Evolutionary conservation across 1,140 invertebrate species (phyloP).

Genomic region (Temnothorax nylanderi): DNA sequence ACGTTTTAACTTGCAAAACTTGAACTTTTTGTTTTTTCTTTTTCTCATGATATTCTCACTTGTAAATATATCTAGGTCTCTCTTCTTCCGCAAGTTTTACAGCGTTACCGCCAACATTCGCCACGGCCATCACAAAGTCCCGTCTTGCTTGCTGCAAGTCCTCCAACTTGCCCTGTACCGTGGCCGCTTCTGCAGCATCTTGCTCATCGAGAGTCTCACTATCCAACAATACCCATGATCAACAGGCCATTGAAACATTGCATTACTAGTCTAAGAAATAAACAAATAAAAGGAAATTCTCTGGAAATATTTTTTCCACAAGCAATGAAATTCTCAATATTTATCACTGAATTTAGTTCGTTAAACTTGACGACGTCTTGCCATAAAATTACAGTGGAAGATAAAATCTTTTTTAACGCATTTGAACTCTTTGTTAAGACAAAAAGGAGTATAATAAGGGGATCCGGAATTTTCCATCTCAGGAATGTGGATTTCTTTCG

Average conservation of each 20-base stretch:
- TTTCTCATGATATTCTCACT: background rate
- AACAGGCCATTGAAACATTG: background rate
- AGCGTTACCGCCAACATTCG: constrained; percentile 74
- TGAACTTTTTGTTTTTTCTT: background rate
- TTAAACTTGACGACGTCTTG: background rate
- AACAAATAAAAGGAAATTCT: background rate
- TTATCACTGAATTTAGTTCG: background rate
- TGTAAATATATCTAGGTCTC: constrained; percentile 30
- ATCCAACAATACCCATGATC: background rate
- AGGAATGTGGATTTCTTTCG: background rate
- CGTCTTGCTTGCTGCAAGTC: constrained; percentile 78
- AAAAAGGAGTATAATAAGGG: background rate
- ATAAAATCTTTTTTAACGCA: background rate
- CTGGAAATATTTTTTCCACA: background rate
- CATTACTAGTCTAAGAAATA: background rate
- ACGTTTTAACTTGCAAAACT: background rate
- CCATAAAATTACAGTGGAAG: background rate
- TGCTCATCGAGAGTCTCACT: constrained; percentile 76
- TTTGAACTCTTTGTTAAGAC: background rate
- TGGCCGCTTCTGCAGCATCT: constrained; percentile 70
- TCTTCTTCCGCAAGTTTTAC: constrained; percentile 53
- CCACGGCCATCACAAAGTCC: constrained; percentile 77
- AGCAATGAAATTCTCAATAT: background rate
- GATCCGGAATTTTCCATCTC: background rate
- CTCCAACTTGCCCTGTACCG: constrained; percentile 71